These are phyloP conservation scores for Diceros bicornis DNA, from an alignment of 2,797 vertebrate species.

Conservation along the genomic window DNA sequence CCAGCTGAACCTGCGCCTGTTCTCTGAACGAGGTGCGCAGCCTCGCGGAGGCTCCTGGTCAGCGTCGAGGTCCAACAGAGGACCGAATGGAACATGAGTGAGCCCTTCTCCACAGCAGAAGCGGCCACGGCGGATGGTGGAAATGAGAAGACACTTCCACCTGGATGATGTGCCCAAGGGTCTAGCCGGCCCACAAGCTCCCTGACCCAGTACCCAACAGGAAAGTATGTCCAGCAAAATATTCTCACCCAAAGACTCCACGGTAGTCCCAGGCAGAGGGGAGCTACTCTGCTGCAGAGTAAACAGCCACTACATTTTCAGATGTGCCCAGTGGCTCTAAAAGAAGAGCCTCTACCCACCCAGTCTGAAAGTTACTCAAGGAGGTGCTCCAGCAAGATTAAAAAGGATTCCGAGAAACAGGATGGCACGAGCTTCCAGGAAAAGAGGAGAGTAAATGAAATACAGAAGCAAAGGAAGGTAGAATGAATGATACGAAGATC, in stretches of 20 bases:
- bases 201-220: background rate
- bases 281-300: background rate
- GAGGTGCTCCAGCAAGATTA: background rate
- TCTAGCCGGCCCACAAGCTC: background rate
- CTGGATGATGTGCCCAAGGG: background rate
- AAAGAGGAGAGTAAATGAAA: background rate
- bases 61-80: background rate
- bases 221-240: background rate
- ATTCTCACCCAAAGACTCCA: background rate
- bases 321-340: background rate
- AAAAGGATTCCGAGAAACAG: background rate
- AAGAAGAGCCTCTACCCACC: background rate
- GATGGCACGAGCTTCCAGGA: background rate
- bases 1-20: background rate
- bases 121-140: background rate
- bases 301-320: background rate
- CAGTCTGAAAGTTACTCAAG: background rate
- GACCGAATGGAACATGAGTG: background rate
- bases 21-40: background rate
- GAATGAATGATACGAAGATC: background rate
- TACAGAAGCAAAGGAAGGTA: background rate
- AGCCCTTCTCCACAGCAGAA: background rate
- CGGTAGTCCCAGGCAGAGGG: background rate
- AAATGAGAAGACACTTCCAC: background rate
- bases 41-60: background rate